These are phyloP conservation scores for Cataglyphis rosenhaueri DNA, from an alignment of 2,888 invertebrate species.

Conservation along the genomic window DNA sequence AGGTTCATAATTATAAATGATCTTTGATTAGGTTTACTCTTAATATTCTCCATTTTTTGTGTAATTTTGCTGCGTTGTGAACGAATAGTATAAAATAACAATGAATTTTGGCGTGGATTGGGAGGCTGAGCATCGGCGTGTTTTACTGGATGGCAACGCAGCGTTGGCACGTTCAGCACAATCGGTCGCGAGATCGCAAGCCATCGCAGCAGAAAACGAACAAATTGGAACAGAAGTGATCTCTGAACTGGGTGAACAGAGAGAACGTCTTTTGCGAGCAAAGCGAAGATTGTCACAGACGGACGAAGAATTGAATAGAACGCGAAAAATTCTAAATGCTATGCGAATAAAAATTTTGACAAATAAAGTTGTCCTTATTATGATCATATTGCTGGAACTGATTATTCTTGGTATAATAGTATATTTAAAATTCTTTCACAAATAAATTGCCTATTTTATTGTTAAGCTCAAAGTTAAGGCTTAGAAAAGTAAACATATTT, in stretches of 20 bases:
- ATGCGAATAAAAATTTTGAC: slow-evolving; percentile 91
- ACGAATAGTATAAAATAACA: slow-evolving; percentile 53
- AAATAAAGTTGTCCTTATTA: slow-evolving; percentile 91
- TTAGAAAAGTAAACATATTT: neutral
- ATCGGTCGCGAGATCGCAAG: slow-evolving; percentile 90
- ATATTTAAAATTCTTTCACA: slow-evolving; percentile 88
- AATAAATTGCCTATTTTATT: slow-evolving; percentile 55
- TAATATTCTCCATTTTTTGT: neutral
- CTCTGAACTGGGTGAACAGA: slow-evolving; percentile 91
- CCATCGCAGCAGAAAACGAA: slow-evolving; percentile 93
- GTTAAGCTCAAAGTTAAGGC: neutral
- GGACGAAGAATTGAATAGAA: slow-evolving; percentile 89
- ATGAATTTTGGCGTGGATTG: slow-evolving; percentile 85
- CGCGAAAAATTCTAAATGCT: slow-evolving; percentile 88
- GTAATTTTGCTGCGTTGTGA: neutral
- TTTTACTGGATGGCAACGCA: slow-evolving; percentile 87
- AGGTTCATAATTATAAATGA: slow-evolving; percentile 64
- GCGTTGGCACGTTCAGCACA: slow-evolving; percentile 88
- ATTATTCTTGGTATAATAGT: slow-evolving; percentile 88
- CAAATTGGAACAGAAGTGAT: slow-evolving; percentile 92
- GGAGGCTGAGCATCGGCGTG: slow-evolving; percentile 87
- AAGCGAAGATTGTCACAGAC: slow-evolving; percentile 90
- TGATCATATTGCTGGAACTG: slow-evolving; percentile 91
- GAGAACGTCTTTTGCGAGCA: slow-evolving; percentile 90
- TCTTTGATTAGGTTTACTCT: slow-evolving; percentile 22